These are phyloP conservation scores for Spisula subtruncata DNA, from an alignment of 2,888 invertebrate genomes.

Conservation along the genomic window DNA sequence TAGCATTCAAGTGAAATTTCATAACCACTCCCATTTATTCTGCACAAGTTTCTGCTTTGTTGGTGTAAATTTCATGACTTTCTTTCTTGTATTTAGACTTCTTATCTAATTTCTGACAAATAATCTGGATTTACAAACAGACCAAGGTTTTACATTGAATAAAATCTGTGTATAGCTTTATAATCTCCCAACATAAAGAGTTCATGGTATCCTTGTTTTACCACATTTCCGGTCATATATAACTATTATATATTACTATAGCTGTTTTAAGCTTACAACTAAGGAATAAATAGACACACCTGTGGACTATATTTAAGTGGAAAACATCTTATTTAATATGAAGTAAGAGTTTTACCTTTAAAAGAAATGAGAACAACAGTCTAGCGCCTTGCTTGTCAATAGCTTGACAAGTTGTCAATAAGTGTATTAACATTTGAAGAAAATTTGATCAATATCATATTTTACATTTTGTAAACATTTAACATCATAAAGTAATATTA, in stretches of 20 bases:
- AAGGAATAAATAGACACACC: background rate
- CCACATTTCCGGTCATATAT: background rate
- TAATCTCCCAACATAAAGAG: background rate
- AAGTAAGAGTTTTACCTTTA: too few relatives aligned
- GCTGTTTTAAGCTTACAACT: constrained; percentile 1
- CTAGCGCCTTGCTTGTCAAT: too few relatives aligned
- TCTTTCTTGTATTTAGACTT: background rate
- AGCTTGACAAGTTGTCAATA: too few relatives aligned
- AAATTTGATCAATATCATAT: too few relatives aligned
- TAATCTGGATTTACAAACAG: constrained; percentile 14
- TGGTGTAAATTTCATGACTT: background rate
- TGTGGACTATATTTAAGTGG: background rate
- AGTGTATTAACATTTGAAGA: too few relatives aligned
- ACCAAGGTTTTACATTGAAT: constrained; percentile 1
- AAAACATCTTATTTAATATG: constrained; percentile 11
- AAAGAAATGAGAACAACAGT: too few relatives aligned
- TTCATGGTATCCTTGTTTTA: background rate
- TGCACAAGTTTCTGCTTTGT: too few relatives aligned
- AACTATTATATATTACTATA: too few relatives aligned
- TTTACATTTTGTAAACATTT: too few relatives aligned
- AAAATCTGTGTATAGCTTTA: background rate
- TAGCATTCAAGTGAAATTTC: too few relatives aligned
- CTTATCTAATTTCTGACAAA: background rate
- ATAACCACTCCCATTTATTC: too few relatives aligned
- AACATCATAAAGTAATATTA: too few relatives aligned